Conservation (phyloP, 2,888 invertebrate species). For the Spodoptera littoralis region DNA sequence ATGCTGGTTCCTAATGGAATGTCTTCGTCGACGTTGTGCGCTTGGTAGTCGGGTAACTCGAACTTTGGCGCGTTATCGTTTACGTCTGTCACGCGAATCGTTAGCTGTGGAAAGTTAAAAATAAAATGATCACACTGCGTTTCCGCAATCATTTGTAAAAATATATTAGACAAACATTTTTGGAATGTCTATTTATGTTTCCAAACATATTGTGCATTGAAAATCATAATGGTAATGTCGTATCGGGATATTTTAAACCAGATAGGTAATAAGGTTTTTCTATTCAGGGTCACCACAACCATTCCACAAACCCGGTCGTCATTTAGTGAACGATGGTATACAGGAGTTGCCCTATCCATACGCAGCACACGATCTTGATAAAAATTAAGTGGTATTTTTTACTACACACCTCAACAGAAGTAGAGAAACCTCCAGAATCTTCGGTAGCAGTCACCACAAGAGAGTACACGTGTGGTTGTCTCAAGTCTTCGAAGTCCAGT, state of each 20-base stretch:
- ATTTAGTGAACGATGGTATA: too few species aligned
- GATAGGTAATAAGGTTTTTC: too few species aligned
- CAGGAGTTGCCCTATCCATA: too few species aligned
- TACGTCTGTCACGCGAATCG: slow-evolving; percentile 97
- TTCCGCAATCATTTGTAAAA: neutral
- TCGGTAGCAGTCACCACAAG: slow-evolving; percentile 98
- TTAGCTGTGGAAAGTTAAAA: slow-evolving; percentile 89
- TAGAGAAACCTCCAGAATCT: slow-evolving; percentile 98
- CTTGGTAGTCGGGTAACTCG: slow-evolving; percentile 98
- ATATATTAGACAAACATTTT: too few species aligned
- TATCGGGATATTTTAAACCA: too few species aligned
- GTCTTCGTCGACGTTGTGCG: slow-evolving; percentile 98
- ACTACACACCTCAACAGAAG: slow-evolving; percentile 94
- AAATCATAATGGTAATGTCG: too few species aligned
- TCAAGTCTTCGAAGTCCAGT: slow-evolving; percentile 98
- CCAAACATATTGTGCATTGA: too few species aligned
- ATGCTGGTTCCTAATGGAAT: slow-evolving; percentile 97
- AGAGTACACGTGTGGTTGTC: slow-evolving; percentile 98
- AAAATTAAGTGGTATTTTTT: too few species aligned
- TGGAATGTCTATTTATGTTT: too few species aligned
- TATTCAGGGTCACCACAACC: too few species aligned
- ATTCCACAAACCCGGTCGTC: too few species aligned
- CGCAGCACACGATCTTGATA: too few species aligned
- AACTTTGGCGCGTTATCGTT: slow-evolving; percentile 99
- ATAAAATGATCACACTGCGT: slow-evolving; percentile 6